phyloP scores from a whole-genome alignment of 2,888 invertebrate genomes.

The Adela reaumurella region DNA sequence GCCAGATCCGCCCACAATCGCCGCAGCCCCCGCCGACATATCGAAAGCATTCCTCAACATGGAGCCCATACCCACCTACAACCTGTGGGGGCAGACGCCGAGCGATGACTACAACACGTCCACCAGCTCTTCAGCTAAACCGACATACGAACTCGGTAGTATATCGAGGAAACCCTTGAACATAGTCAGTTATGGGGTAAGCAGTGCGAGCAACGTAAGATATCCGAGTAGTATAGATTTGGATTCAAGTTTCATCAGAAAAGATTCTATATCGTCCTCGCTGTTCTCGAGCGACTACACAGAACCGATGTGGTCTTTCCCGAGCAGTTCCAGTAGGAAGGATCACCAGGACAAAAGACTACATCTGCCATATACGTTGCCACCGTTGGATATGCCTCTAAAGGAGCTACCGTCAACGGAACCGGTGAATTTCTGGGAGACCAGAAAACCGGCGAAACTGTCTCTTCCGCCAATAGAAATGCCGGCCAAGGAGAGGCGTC shows the following conservation, averaged over 20 bases:
- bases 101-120: constrained; percentile 5
- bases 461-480: constrained; percentile 22
- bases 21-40: constrained; percentile 21
- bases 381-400: not conserved
- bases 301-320: not conserved
- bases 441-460: constrained; percentile 12
- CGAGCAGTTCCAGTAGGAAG: not conserved
- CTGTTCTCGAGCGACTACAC: constrained; percentile 25
- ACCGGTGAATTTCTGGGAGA: not conserved
- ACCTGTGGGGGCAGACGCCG: constrained; percentile 9
- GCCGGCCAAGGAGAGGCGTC: constrained; percentile 13
- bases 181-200: constrained; percentile 10
- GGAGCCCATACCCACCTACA: constrained; percentile 13
- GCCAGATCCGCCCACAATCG: constrained; percentile 34
- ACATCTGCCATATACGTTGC: not conserved
- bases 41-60: constrained; percentile 28
- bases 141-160: constrained; percentile 20
- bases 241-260: constrained; percentile 1
- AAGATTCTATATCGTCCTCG: constrained; percentile 26
- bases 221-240: constrained; percentile 3
- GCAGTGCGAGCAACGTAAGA: not conserved
- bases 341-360: not conserved
- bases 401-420: not conserved
- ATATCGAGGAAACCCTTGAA: constrained; percentile 22
- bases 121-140: not conserved